Conservation (phyloP, 2,797 vertebrate genomes). For the Galagoides demidoff region DNA sequence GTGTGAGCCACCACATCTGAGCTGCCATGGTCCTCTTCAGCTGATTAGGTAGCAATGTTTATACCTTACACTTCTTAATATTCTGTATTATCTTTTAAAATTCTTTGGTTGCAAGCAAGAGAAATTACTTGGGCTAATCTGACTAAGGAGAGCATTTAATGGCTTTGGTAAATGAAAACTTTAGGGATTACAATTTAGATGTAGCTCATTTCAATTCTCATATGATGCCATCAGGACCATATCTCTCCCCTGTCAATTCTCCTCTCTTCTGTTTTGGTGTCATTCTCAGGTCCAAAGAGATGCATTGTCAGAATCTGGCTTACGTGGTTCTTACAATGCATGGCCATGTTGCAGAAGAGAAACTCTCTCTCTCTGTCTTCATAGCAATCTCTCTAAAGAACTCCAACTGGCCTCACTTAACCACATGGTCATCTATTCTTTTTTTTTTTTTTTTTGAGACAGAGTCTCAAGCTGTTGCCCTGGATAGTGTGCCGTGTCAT, state of each 20-base stretch:
- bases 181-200: not conserved
- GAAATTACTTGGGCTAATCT: not conserved
- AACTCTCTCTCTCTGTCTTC: not conserved
- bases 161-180: not conserved
- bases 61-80: not conserved
- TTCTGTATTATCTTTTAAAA: not conserved
- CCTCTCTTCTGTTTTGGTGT: not conserved
- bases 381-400: not conserved
- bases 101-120: not conserved
- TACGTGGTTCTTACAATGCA: not conserved
- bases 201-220: not conserved
- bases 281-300: not conserved
- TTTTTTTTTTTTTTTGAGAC: no score
- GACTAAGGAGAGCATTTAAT: not conserved
- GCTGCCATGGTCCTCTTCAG: not conserved
- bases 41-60: not conserved
- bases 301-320: not conserved
- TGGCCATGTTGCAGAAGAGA: not conserved
- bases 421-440: not conserved
- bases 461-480: no score
- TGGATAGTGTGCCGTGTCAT: no score
- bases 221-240: not conserved
- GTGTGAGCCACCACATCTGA: no score
- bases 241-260: not conserved
- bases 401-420: no score